Evolutionary conservation across 2,113 vertebrate genomes (phyloP).

Genomic region (Columba livia): DNA sequence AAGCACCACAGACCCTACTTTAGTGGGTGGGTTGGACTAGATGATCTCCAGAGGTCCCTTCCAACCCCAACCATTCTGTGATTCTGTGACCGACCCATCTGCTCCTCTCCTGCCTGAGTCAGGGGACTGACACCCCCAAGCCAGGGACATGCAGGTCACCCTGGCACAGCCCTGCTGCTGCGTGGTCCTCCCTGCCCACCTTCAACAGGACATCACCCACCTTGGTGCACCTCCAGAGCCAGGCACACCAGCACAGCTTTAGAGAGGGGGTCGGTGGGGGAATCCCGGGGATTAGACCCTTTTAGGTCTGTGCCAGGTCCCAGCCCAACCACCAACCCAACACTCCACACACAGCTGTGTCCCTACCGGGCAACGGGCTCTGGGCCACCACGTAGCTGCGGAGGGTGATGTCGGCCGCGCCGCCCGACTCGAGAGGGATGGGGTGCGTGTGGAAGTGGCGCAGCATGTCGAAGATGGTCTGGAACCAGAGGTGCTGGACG

Average conservation of each 20-base stretch:
- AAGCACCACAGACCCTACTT: background rate
- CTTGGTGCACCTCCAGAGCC: background rate
- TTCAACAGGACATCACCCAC: accelerated
- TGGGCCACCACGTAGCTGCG: slow-evolving; percentile 92
- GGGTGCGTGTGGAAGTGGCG: slow-evolving; percentile 96
- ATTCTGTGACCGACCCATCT: background rate
- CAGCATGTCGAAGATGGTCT: slow-evolving; percentile 95
- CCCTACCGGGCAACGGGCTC: slow-evolving; percentile 77
- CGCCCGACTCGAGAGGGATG: slow-evolving; percentile 95
- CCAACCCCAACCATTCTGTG: too few relatives aligned
- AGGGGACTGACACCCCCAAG: background rate
- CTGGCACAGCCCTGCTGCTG: background rate
- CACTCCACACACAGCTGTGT: accelerated
- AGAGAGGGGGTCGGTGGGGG: accelerated
- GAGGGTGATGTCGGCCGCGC: slow-evolving; percentile 93
- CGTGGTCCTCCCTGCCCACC: accelerated
- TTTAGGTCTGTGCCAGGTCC: accelerated
- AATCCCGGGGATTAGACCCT: background rate
- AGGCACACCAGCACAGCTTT: accelerated
- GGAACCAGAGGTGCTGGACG: slow-evolving; percentile 98
- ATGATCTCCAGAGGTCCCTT: too few relatives aligned
- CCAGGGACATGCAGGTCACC: background rate
- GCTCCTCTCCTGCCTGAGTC: background rate
- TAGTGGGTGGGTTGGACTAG: too few relatives aligned
- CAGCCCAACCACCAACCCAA: background rate